Percentiles rank a stretch among this genome's conserved stretches.
Evolutionary conservation across 2,888 invertebrate species (phyloP).

Genomic region (Drosophila atripex): DNA sequence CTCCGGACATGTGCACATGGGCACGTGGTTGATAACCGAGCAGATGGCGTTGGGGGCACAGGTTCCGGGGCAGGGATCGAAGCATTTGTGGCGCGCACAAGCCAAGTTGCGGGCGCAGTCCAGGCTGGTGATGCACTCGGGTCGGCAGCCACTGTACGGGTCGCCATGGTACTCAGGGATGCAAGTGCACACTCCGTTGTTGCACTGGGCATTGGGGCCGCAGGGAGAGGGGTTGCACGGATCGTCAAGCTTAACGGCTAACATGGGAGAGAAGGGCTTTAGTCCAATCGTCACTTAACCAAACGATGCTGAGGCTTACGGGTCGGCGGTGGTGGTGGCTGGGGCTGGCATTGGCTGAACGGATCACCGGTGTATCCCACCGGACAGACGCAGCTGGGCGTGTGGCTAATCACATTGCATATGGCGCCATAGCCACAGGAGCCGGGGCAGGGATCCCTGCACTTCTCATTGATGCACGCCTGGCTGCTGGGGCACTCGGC

Average conservation of each 20-base stretch:
- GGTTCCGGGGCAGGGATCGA: constrained; percentile 91
- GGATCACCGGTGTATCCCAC: constrained; percentile 89
- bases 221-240: constrained; percentile 91
- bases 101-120: constrained; percentile 90
- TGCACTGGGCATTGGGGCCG: constrained; percentile 89
- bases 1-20: constrained; percentile 89
- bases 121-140: constrained; percentile 90
- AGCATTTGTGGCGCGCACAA: constrained; percentile 89
- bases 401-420: constrained; percentile 89
- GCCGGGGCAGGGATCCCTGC: constrained; percentile 89
- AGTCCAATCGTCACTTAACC: background rate
- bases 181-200: constrained; percentile 75
- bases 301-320: constrained; percentile 18
- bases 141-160: constrained; percentile 90
- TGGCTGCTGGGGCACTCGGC: constrained; percentile 89
- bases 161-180: constrained; percentile 89
- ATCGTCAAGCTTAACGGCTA: constrained; percentile 83
- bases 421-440: constrained; percentile 88
- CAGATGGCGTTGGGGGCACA: constrained; percentile 91
- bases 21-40: constrained; percentile 90
- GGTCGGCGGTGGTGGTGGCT: constrained; percentile 81
- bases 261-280: background rate
- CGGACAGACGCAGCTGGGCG: constrained; percentile 88
- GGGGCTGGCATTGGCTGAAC: constrained; percentile 88
- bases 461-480: constrained; percentile 90